A percentile compares a stretch with the other conserved stretches of the same genome.
phyloP scores from a whole-genome alignment of 2,113 vertebrate genomes.

The Macrotus californicus region DNA sequence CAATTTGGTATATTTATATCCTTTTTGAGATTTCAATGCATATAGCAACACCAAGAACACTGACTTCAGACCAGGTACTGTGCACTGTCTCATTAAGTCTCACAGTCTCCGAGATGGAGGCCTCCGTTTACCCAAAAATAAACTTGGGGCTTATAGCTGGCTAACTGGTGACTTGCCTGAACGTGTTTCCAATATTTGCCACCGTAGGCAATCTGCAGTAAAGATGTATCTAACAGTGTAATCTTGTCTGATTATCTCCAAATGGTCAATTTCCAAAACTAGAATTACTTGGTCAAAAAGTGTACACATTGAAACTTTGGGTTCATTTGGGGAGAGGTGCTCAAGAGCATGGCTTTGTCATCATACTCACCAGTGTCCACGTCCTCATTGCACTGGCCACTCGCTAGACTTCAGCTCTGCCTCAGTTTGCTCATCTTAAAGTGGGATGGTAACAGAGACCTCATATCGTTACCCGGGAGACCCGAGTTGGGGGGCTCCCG shows the following conservation, averaged over 20 bases:
- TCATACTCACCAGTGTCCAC: background rate
- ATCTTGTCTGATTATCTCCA: constrained; percentile 6
- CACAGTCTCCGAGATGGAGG: background rate
- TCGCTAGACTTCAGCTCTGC: background rate
- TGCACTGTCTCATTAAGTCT: background rate
- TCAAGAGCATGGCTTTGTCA: background rate
- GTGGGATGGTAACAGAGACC: background rate
- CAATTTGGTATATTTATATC: background rate
- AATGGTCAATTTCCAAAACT: background rate
- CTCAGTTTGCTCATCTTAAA: background rate
- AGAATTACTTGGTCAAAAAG: background rate
- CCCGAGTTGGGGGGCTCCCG: no score
- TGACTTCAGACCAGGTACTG: background rate
- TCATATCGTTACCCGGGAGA: background rate
- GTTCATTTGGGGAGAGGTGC: background rate
- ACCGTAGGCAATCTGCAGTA: background rate
- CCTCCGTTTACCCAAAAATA: background rate
- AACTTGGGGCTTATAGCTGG: background rate
- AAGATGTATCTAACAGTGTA: background rate
- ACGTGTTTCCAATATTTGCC: background rate
- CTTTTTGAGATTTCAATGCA: background rate
- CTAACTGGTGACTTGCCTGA: background rate
- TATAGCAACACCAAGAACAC: background rate
- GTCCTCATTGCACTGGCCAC: background rate
- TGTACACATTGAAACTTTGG: background rate